Base-by-base conservation (phyloP, 2,113 vertebrate species). In the Callocephalon fimbriatum region DNA sequence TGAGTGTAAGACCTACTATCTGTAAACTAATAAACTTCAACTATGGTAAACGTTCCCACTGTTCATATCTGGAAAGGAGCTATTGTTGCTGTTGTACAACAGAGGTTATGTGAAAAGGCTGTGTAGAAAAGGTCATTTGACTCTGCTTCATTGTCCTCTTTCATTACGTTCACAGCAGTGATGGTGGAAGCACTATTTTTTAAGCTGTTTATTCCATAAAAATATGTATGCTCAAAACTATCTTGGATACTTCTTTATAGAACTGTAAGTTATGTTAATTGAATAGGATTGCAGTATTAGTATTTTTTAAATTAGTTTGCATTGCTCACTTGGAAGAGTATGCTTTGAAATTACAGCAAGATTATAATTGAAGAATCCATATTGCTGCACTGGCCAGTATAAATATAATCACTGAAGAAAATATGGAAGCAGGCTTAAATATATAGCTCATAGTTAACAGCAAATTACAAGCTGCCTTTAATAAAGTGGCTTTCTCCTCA, bases 21-120 rank as follows among this genome's bases (percentile, higher is more conserved):
- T 79, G 42, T 12, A 44, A 79, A 12, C 88, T 56, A 51, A 66
- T 59, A 19, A 73, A 72, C 13, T 62, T 53, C 26, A 9, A 4
- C 3, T 29, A 10, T 58, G 42, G 14, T 40, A 47, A 72, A 51
- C 0, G 0, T 76, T 70, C 5, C 18, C 20, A 26, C 9, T 86
- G 25, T 40, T 70, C 11, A 4, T 54, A 48, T 37, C 29, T 62
- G 6, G n/a, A 65, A 88, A 32, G 12, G 22, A 45, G 27, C 53
- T 73, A 48, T 32, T 0, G 1, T 72, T 73, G 44, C 38, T 59
- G 16, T 59, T 80, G 65, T 32, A 45, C 40, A 53, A 16, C 21
- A 66, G 48, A 54, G 20, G 29, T 75, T 75, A 56, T 65, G 21
- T 89, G 54, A 70, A 86, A 70, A 31, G 27, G 26, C 38, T 71